Evolutionary conservation across 2,888 invertebrate species (phyloP), one percentile per base, ranked within the genome.

Genomic region (Tryphoninae sp.): DNA sequence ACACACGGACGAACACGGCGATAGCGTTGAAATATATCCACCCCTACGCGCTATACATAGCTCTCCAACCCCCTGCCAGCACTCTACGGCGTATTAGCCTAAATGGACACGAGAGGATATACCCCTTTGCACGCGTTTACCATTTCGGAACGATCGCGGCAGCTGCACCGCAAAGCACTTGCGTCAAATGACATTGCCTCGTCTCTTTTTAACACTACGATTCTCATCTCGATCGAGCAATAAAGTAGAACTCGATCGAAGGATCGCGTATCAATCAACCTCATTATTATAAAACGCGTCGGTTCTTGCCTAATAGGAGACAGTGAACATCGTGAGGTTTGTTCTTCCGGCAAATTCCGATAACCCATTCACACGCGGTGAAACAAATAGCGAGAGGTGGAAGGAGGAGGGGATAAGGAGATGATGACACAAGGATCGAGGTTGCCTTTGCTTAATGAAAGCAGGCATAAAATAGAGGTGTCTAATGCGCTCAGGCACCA

Each of bases 391-490:
- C 16, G 62, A 22, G 33, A 51, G 33, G 42, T n/a, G 11, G 59
- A 64, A 72, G 55, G 19, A 64, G 67, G 51, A 33, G 42, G 19
- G 11, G 59, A 64, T 76, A 61, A 69, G 26, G 71, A 59, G 26
- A 51, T 58, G 51, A 71, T 53, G 49, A 75, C 6, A 33, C 7
- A 33, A 11, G 68, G 19, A 77, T 42, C 84, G 79, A 84, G 85
- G 78, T 62, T 61, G 71, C 49, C 69, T 67, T 53, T 68, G 85
- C 86, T 88, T 89, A 87, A 89, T 89, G 86, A 87, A 88, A 88
- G 87, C 84, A 73, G 73, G 81, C 85, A 87, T 90, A 89, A 90
- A 33, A 90, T 89, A 89, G 86, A 85, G 86, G 69, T 80, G 83
- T 83, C 83, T 87, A 89, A 89, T 90, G 87, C 84, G 69, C 51